Base-by-base conservation (phyloP, 2,797 vertebrate genomes). In the Anableps anableps region DNA sequence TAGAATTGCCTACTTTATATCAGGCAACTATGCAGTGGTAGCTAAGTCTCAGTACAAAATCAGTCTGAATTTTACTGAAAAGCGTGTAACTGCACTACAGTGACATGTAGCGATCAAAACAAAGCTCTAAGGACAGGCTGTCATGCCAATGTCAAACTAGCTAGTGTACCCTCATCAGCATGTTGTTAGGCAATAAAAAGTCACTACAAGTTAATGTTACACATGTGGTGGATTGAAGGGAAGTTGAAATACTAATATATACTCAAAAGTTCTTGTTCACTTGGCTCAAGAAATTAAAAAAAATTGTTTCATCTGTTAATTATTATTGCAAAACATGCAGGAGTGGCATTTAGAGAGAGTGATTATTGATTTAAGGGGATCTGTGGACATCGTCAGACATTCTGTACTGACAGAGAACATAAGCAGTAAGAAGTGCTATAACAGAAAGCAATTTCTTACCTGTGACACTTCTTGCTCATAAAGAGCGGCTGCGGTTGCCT, bases 291-390 rank as follows among this genome's bases (percentile, higher is more conserved):
- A 26, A n/a, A 14, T 23, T 4, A 41, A 31, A 41, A 7, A 70
- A 26, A 23, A n/a, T 26, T 7, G 38, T n/a, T 45, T n/a, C 26
- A 29, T 11, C 13, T 45, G 41, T 13, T 16, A n/a, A 23, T 16
- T 70, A 70, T 43, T 26, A 43, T 45, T 70, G 13, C 38, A 45
- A 45, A 45, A 70, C 66, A 70, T 70, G 38, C 66, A 70, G 66
- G 36, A 45, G 38, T 16, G 41, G 26, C 23, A 70, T 43, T 70
- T 70, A n/a, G 38, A 26, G 36, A 43, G 4, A n/a, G 5, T 17
- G 3, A 21, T 21, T 38, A 68, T 41, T 38, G 36, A 68, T 68
- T 68, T 13, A 10, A 5, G 23, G 7, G 10, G 36, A 41, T 41
- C 21, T 68, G 17, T 68, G 19, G 21, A 23, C 21, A 23, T 68